These are phyloP conservation scores for Setipinna tenuifilis DNA, from an alignment of 2,797 vertebrate genomes.

Conservation along the genomic window DNA sequence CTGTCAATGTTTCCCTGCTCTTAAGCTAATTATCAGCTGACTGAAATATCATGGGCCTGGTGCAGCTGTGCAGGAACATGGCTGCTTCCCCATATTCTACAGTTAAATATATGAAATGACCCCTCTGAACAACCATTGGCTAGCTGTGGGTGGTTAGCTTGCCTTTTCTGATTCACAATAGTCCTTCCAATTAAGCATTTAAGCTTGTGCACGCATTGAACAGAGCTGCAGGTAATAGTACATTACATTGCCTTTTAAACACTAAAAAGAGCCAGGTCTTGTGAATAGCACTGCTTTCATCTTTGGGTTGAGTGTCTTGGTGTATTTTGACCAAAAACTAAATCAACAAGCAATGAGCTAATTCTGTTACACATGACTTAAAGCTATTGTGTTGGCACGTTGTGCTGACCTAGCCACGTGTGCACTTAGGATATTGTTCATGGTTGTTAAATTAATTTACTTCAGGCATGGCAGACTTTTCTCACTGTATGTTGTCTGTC, in stretches of 20 bases:
- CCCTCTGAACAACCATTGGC: not conserved
- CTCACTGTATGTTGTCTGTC: no score
- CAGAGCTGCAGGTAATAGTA: not conserved
- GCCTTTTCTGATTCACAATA: not conserved
- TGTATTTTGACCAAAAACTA: not conserved
- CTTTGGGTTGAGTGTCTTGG: not conserved
- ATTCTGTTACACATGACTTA: no score
- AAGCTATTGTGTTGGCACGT: no score
- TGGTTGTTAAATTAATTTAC: no score
- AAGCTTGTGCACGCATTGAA: not conserved
- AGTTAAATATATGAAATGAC: not conserved
- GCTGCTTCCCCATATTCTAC: not conserved
- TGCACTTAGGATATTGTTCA: no score
- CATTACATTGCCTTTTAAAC: not conserved
- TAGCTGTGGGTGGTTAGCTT: not conserved
- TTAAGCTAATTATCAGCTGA: not conserved
- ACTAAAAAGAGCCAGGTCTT: not conserved
- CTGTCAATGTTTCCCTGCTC: not conserved
- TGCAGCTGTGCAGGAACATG: not conserved
- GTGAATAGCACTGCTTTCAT: not conserved
- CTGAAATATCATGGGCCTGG: not conserved
- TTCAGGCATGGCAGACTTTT: no score
- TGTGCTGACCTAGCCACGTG: no score
- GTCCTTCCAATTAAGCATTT: not conserved
- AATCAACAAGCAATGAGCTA: no score